Evolutionary conservation across 2,888 invertebrate genomes (phyloP).

Genomic region (Tipula lateralis): DNA sequence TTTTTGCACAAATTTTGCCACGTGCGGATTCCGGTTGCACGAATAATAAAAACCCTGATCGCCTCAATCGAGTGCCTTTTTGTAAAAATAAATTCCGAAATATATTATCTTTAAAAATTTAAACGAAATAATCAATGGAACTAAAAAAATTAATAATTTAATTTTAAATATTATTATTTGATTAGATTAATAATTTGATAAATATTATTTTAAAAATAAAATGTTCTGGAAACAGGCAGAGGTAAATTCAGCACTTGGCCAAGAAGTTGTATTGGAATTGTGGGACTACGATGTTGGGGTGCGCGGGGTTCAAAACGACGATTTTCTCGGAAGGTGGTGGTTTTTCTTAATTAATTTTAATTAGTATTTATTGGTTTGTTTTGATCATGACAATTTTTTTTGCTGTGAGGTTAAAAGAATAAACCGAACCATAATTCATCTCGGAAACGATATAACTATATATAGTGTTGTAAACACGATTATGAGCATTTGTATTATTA

Average conservation of each 20-base stretch:
- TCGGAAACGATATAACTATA: too few species aligned
- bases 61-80: background rate
- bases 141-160: background rate
- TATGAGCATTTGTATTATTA: too few species aligned
- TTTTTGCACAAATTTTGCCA: background rate
- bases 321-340: constrained; percentile 77
- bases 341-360: constrained; percentile 35
- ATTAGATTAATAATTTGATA: background rate
- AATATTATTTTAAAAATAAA: constrained; percentile 35
- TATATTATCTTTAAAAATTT: background rate
- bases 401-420: too few species aligned
- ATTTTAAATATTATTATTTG: constrained; percentile 26
- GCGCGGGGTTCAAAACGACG: constrained; percentile 72
- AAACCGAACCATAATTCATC: too few species aligned
- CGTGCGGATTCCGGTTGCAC: too few species aligned
- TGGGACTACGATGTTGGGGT: constrained; percentile 82
- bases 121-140: background rate
- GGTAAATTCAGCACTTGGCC: constrained; percentile 69
- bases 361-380: constrained; percentile 32
- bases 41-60: too few species aligned
- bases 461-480: too few species aligned
- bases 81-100: background rate
- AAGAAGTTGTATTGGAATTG: constrained; percentile 67
- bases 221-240: constrained; percentile 56
- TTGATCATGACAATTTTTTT: too few species aligned